These are phyloP conservation scores for Morinoia aosen DNA, from an alignment of 2,888 invertebrate species.

Conservation along the genomic window DNA sequence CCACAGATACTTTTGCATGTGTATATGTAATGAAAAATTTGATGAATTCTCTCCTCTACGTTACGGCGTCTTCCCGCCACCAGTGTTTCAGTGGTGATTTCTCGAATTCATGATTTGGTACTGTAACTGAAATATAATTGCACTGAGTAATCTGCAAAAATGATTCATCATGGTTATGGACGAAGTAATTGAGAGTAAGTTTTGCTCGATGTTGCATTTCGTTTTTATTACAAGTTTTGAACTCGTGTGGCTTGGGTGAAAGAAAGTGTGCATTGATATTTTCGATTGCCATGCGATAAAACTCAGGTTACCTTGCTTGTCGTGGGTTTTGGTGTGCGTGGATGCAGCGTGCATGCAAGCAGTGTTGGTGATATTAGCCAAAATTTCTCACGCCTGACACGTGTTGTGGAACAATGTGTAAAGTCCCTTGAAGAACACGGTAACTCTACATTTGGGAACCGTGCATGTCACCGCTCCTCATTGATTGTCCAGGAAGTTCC, in stretches of 20 bases:
- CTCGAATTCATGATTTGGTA: neutral
- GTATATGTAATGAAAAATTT: neutral
- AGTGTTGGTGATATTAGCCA: no score
- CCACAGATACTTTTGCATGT: neutral
- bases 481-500: no score
- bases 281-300: no score
- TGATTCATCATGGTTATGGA: slow-evolving; percentile 36
- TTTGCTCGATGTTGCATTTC: neutral
- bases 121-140: neutral
- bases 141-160: neutral
- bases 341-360: no score
- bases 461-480: no score
- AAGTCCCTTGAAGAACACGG: no score
- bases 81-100: neutral
- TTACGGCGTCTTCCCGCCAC: neutral
- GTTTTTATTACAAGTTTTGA: neutral
- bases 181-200: slow-evolving; percentile 26
- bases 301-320: no score
- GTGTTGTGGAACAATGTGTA: no score
- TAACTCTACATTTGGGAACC: no score
- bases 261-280: neutral
- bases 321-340: no score
- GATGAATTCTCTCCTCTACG: neutral
- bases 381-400: no score
- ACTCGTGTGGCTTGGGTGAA: neutral